Percentiles rank a stretch among this genome's conserved stretches.
These are phyloP conservation scores for Anorthoa munda DNA, from an alignment of 2,888 invertebrate species.

Conservation along the genomic window DNA sequence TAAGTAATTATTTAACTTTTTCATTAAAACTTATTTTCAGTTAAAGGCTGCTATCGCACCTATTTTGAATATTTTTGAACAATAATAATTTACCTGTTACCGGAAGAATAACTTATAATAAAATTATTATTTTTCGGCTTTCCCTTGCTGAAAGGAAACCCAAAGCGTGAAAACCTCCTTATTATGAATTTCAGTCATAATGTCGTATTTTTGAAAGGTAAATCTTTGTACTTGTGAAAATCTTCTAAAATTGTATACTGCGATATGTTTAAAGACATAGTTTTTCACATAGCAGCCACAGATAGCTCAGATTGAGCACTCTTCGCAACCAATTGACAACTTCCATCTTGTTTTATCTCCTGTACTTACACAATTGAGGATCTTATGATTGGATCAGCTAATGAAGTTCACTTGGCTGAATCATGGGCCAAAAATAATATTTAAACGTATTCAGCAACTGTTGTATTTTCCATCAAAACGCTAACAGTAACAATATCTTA, in stretches of 20 bases:
- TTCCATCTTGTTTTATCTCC: too few species aligned
- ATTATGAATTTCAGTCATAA: conserved; percentile 8
- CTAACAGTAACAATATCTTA: not conserved
- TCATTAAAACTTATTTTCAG: conserved; percentile 26
- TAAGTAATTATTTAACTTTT: conserved; percentile 33
- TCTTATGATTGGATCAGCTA: too few species aligned
- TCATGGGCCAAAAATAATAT: not conserved
- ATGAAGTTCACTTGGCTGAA: too few species aligned
- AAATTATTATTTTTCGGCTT: not conserved
- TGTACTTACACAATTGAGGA: too few species aligned
- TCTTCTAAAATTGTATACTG: too few species aligned
- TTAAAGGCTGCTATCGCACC: not conserved
- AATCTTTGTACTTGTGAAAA: too few species aligned
- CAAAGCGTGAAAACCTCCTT: not conserved
- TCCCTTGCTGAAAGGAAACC: not conserved
- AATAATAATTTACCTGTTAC: conserved; percentile 3
- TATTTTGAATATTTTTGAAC: conserved; percentile 11
- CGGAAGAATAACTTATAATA: not conserved
- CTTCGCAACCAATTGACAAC: too few species aligned
- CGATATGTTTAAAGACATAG: too few species aligned
- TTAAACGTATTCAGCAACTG: not conserved
- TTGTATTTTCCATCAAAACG: not conserved
- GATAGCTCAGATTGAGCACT: too few species aligned
- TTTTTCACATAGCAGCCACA: too few species aligned
- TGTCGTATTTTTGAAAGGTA: not conserved